Evolutionary conservation across 92 coral and sea anemone genomes (phyloP).

Genomic region (Bergia sp.): DNA sequence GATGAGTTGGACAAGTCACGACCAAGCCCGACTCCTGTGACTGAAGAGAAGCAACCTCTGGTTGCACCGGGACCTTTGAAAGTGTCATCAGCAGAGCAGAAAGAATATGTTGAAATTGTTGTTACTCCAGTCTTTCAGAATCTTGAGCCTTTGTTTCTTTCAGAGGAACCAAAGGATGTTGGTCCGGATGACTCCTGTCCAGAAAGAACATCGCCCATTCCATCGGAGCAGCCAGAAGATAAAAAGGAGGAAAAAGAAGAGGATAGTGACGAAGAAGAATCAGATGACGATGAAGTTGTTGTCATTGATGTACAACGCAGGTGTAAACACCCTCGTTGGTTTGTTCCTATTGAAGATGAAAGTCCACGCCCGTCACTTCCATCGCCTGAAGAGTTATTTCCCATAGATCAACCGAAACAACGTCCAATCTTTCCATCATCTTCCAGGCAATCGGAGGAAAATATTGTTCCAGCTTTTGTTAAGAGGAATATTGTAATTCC

Average conservation of each 20-base stretch:
- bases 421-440: not conserved
- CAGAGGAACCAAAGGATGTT: slow-evolving; percentile 37
- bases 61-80: not conserved
- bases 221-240: not conserved
- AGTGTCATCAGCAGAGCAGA: slow-evolving; percentile 25
- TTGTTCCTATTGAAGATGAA: slow-evolving; percentile 15
- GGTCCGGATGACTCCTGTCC: not conserved
- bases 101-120: not conserved
- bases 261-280: slow-evolving; percentile 7
- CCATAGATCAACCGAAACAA: slow-evolving; percentile 4
- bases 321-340: slow-evolving; percentile 18
- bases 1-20: slow-evolving; percentile 31
- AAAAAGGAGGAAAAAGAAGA: slow-evolving; percentile 1
- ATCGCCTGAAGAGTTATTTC: slow-evolving; percentile 13
- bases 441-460: not conserved
- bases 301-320: slow-evolving; percentile 17
- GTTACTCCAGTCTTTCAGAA: slow-evolving; percentile 42
- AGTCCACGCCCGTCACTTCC: not conserved
- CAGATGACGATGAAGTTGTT: slow-evolving; percentile 17
- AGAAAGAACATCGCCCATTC: not conserved
- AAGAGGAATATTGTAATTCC: slow-evolving; percentile 6
- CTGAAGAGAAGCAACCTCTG: not conserved
- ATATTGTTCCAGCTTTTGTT: not conserved
- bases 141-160: slow-evolving; percentile 54
- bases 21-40: not conserved